These are phyloP conservation scores for Stercorarius parasiticus DNA, from an alignment of 2,113 vertebrate species.

Conservation along the genomic window DNA sequence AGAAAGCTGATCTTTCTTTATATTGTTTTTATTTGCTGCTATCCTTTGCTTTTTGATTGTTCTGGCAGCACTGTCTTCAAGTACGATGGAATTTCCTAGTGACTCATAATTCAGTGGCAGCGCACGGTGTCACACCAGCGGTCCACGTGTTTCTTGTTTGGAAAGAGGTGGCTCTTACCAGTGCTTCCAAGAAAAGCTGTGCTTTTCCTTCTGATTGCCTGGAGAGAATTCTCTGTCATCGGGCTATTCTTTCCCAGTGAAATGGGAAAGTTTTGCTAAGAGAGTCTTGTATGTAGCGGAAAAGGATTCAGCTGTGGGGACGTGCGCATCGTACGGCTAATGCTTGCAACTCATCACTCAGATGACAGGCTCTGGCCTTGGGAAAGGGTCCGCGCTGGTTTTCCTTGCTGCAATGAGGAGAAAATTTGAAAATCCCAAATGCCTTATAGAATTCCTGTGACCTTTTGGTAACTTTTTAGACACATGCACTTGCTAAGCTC, in stretches of 20 bases:
- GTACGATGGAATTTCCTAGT: not conserved
- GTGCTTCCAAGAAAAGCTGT: not conserved
- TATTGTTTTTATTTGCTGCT: not conserved
- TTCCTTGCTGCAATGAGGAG: conserved; percentile 10
- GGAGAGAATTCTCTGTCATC: not conserved
- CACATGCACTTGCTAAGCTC: conserved; percentile 21
- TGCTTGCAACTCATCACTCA: not conserved
- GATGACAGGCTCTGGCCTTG: not conserved
- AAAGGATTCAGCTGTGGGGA: not conserved
- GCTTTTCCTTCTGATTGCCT: not conserved
- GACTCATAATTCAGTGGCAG: not conserved
- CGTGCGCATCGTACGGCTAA: rapidly evolving
- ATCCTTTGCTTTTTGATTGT: not conserved
- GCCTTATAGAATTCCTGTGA: conserved; percentile 54
- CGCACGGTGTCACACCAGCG: rapidly evolving
- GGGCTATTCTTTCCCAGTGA: not conserved
- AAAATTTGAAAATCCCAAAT: conserved; percentile 31
- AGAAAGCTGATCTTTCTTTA: not conserved
- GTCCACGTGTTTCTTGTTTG: not conserved
- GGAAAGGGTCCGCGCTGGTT: not conserved
- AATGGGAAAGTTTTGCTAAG: not conserved
- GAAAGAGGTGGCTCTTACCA: not conserved
- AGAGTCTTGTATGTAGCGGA: not conserved
- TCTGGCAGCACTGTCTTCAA: not conserved
- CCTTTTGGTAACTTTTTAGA: conserved; percentile 66